Evolutionary conservation across 2,113 vertebrate genomes (phyloP).

Genomic region (Symphodus melops): DNA sequence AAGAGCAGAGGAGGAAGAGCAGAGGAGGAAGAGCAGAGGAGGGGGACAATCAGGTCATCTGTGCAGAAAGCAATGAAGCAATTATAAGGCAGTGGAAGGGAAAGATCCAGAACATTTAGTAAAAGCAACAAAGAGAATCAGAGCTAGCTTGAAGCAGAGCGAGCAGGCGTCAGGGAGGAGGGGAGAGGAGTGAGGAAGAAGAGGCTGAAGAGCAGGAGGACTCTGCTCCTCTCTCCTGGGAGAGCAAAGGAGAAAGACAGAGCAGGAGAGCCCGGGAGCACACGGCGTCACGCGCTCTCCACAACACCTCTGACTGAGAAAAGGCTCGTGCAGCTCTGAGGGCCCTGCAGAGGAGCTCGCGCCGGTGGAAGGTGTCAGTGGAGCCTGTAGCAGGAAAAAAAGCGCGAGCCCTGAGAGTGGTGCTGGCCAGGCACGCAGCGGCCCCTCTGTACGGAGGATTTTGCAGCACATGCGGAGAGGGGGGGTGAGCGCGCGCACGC

Average conservation of each 20-base stretch:
- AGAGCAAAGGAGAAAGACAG: background rate
- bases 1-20: background rate
- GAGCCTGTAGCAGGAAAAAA: background rate
- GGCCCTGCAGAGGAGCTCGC: constrained; percentile 1
- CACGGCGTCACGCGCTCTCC: constrained; percentile 24
- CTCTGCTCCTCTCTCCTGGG: background rate
- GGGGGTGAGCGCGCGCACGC: constrained; percentile 47
- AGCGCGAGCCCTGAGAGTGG: constrained; percentile 15
- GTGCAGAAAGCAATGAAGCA: background rate
- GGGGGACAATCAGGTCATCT: background rate
- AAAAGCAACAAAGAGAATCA: background rate
- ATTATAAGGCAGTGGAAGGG: background rate
- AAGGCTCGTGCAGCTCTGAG: background rate
- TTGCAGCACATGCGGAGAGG: constrained; percentile 28
- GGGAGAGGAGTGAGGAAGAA: constrained; percentile 6
- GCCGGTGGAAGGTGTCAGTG: background rate
- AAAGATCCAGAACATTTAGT: background rate
- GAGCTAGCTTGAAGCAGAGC: background rate
- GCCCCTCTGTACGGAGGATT: constrained; percentile 11
- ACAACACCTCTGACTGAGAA: background rate
- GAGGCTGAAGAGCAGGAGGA: background rate
- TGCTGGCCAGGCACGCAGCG: constrained; percentile 24
- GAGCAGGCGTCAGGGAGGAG: background rate
- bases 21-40: background rate
- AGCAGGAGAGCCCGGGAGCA: constrained; percentile 11